Evolutionary conservation across 1,140 invertebrate genomes (phyloP).

Genomic region (Hesperophylax magnus): DNA sequence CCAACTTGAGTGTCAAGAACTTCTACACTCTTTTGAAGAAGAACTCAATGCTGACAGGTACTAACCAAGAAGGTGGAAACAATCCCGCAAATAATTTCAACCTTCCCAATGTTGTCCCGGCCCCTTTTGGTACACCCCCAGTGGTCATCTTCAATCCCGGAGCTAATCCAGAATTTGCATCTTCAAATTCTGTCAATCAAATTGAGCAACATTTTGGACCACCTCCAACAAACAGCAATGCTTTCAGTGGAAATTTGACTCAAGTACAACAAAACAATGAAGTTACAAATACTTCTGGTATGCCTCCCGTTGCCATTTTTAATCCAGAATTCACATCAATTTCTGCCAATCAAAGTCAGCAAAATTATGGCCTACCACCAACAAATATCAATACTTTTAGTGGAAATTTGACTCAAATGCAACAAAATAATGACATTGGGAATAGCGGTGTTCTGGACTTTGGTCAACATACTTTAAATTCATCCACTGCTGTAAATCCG

Average conservation of each 20-base stretch:
- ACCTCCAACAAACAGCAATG: too few species aligned
- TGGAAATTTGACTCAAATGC: too few species aligned
- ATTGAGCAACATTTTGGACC: too few species aligned
- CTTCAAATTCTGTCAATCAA: too few species aligned
- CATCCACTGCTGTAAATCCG: not conserved
- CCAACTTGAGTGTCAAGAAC: slow-evolving; percentile 4
- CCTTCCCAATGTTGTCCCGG: not conserved
- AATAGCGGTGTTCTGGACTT: not conserved
- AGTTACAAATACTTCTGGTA: not conserved
- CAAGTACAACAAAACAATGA: not conserved
- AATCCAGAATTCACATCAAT: not conserved
- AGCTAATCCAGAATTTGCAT: not conserved
- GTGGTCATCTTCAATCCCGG: slow-evolving; percentile 5
- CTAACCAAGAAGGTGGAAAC: not conserved
- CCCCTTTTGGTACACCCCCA: not conserved
- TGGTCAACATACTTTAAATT: not conserved
- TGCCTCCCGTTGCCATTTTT: not conserved
- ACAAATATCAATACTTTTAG: too few species aligned
- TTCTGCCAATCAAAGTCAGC: too few species aligned
- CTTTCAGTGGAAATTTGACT: too few species aligned
- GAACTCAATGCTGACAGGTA: slow-evolving; percentile 11
- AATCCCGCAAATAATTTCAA: not conserved
- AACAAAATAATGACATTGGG: not conserved
- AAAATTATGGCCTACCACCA: too few species aligned
- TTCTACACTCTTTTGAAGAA: slow-evolving; percentile 30